Evolutionary conservation across 2,797 vertebrate genomes (phyloP).

Genomic region (Syngnathus acus): DNA sequence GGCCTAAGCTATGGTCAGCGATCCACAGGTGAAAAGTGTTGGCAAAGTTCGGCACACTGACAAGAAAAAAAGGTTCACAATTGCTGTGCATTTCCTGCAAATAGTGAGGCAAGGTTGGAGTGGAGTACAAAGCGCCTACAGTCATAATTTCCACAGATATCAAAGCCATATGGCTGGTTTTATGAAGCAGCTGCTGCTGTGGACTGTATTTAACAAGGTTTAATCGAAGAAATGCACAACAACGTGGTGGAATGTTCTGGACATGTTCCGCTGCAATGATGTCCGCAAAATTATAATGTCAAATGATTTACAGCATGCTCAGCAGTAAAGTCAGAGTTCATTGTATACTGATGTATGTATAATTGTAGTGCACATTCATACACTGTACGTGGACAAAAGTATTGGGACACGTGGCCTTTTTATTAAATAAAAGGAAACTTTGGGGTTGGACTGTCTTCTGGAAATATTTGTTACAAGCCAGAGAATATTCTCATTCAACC

Average conservation of each 20-base stretch:
- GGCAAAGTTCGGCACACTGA: conserved; percentile 25
- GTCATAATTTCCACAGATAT: conserved; percentile 78
- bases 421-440: too few relatives aligned
- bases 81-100: conserved; percentile 52
- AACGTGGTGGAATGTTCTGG: conserved; percentile 26
- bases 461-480: too few relatives aligned
- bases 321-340: conserved; percentile 16
- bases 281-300: conserved; percentile 24
- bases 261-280: conserved; percentile 31
- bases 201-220: conserved; percentile 47
- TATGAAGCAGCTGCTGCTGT: conserved; percentile 55
- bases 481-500: too few relatives aligned
- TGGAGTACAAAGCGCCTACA: conserved; percentile 50
- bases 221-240: conserved; percentile 34
- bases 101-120: conserved; percentile 43
- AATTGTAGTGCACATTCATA: background rate
- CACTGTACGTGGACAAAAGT: background rate
- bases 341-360: conserved; percentile 3
- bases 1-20: conserved; percentile 30
- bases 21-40: conserved; percentile 48
- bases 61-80: conserved; percentile 25
- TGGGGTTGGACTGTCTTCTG: too few relatives aligned
- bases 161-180: conserved; percentile 73
- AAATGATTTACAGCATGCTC: conserved; percentile 18
- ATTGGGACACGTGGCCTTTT: background rate